Conservation (phyloP, 2,888 invertebrate genomes). For the Dryomyza anilis region DNA sequence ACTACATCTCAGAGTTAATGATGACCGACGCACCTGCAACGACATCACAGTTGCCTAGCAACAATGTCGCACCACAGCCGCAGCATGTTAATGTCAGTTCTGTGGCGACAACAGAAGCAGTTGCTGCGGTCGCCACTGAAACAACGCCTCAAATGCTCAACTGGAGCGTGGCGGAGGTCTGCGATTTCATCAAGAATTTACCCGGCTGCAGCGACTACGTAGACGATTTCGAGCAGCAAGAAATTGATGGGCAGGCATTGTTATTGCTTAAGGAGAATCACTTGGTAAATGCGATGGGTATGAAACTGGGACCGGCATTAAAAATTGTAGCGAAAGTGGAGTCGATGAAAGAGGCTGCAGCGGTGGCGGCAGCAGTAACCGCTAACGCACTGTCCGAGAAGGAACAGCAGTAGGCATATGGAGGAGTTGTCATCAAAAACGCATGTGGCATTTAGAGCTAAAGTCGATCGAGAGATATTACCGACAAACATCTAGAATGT, state of each 20-base stretch:
- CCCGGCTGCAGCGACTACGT: conserved; percentile 93
- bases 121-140: conserved; percentile 38
- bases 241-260: conserved; percentile 94
- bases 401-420: conserved; percentile 35
- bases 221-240: conserved; percentile 92
- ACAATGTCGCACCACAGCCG: neutral
- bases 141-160: conserved; percentile 55
- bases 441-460: no score
- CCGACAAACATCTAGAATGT: no score
- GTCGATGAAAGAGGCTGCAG: conserved; percentile 65
- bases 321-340: conserved; percentile 94
- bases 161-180: conserved; percentile 81
- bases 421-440: no score
- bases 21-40: conserved; percentile 36
- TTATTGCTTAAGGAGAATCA: conserved; percentile 92
- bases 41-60: conserved; percentile 4
- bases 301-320: conserved; percentile 94
- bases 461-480: no score
- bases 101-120: neutral
- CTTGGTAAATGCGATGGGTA: conserved; percentile 90
- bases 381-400: conserved; percentile 35
- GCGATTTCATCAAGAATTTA: conserved; percentile 84
- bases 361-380: conserved; percentile 34
- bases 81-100: neutral
- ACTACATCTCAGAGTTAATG: conserved; percentile 41